Conservation (phyloP, 2,797 vertebrate species). For the Brachyalestes nurse region DNA sequence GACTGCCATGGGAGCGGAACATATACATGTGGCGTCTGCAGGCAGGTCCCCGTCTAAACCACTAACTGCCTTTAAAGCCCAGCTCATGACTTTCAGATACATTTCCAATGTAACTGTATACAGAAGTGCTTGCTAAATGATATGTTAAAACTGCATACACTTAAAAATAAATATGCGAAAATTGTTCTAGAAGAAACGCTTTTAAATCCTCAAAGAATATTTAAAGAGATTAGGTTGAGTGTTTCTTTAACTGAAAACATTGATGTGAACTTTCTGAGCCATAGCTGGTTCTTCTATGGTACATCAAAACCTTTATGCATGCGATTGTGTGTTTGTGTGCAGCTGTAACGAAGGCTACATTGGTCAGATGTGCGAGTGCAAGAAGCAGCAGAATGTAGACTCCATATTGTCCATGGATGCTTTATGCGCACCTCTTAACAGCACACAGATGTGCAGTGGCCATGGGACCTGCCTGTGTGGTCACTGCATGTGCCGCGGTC, state of each 20-base stretch:
- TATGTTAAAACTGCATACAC: too few species aligned
- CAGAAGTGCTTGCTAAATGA: too few species aligned
- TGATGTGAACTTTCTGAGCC: too few species aligned
- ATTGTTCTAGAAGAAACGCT: too few species aligned
- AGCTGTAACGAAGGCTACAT: slow-evolving; percentile 48
- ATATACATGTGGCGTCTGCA: slow-evolving; percentile 5
- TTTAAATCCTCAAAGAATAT: too few species aligned
- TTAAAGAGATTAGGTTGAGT: too few species aligned
- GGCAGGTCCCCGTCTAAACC: not conserved
- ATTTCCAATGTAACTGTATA: not conserved
- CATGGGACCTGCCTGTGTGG: slow-evolving; percentile 7
- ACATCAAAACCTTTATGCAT: too few species aligned
- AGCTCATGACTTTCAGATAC: not conserved
- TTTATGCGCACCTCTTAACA: not conserved
- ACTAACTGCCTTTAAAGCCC: not conserved
- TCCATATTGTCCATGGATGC: slow-evolving; percentile 21
- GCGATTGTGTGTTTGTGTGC: not conserved
- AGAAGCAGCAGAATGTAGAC: slow-evolving; percentile 17
- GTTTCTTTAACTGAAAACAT: too few species aligned
- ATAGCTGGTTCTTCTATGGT: too few species aligned
- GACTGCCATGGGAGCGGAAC: not conserved
- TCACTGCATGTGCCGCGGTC: not conserved
- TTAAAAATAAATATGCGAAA: too few species aligned
- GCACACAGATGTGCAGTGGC: not conserved
- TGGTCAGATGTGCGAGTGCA: slow-evolving; percentile 25